Conservation (phyloP, 2,797 vertebrate genomes). For the Oreochromis mossambicus region DNA sequence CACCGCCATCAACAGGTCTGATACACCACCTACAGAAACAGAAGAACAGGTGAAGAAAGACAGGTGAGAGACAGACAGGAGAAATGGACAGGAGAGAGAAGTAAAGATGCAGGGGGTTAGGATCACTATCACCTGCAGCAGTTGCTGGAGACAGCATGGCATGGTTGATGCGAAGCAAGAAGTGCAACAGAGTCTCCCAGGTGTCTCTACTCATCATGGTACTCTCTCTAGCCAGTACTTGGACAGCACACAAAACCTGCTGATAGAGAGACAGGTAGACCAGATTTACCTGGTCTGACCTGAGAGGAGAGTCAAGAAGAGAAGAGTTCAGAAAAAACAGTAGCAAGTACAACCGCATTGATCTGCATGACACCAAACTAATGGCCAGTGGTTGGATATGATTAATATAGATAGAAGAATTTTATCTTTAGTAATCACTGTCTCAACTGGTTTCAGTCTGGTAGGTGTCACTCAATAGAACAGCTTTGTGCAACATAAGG, state of each 20-base stretch:
- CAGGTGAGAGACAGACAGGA: neutral
- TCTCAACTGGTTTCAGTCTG: neutral
- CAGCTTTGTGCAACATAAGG: neutral
- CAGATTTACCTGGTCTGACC: constrained; percentile 76
- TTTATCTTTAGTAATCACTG: neutral
- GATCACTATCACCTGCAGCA: constrained; percentile 48
- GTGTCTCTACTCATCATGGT: constrained; percentile 86
- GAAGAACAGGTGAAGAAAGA: neutral
- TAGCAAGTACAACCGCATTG: neutral
- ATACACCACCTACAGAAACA: constrained; percentile 50
- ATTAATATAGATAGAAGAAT: neutral
- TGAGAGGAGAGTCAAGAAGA: constrained; percentile 42
- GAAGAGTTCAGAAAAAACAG: neutral
- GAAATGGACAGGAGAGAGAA: neutral
- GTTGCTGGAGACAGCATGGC: constrained; percentile 85
- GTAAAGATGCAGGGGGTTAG: neutral
- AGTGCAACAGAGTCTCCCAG: constrained; percentile 90
- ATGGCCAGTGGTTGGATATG: neutral
- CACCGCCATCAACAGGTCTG: constrained; percentile 86
- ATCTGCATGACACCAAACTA: neutral
- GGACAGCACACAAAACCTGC: constrained; percentile 88
- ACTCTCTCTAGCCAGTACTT: constrained; percentile 84
- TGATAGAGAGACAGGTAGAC: constrained; percentile 86
- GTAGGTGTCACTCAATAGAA: neutral
- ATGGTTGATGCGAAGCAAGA: constrained; percentile 91